Base-by-base conservation (phyloP, 2,113 vertebrate genomes). In the Pyrgilauda ruficollis region DNA sequence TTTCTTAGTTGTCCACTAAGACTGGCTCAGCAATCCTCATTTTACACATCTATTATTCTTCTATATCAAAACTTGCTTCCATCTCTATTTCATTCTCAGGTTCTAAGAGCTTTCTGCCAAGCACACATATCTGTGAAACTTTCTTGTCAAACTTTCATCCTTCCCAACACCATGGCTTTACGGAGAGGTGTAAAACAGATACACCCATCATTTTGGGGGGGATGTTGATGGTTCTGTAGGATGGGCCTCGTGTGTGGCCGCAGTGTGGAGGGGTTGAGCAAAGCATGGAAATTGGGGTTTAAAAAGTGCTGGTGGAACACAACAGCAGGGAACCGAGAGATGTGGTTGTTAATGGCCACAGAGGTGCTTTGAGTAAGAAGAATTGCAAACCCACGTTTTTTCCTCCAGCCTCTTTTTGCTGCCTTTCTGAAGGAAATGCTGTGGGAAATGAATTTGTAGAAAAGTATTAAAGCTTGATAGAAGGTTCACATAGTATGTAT, bases 191-290 rank as follows among this genome's bases (percentile, higher is more conserved):
- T 22, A 15, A 50, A 53, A 1, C 11, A 17, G 37, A 31, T 2
- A 1, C 0, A 6, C 22, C 69, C 2, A 0, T 35, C 0, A 0
- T 61, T 72, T 18, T 37, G 37, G 43, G 33, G 33, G 47, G 11
- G 27, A 13, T 41, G 26, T 11, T 2, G 0, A 10, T 64, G n/a
- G 31, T n/a, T 68, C 24, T 73, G 33, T 41, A 16, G 70, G 41
- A 30, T 15, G 44, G 28, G 12, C 47, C 28, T 27, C 14, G 16
- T 2, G 4, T 47, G 41, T 37, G 43, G 47, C 35, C 56, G 13
- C 30, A 27, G 33, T 0, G 0, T 6, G 46, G 28, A 44, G 16
- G 37, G 47, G 63, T 7, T 46, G 46, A 91, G 41, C 41, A 70
- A 53, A 53, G 64, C 26, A 3, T 11, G 44, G 55, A 33, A 68